phyloP scores from a whole-genome alignment of 2,797 vertebrate species.

The Tadarida brasiliensis region DNA sequence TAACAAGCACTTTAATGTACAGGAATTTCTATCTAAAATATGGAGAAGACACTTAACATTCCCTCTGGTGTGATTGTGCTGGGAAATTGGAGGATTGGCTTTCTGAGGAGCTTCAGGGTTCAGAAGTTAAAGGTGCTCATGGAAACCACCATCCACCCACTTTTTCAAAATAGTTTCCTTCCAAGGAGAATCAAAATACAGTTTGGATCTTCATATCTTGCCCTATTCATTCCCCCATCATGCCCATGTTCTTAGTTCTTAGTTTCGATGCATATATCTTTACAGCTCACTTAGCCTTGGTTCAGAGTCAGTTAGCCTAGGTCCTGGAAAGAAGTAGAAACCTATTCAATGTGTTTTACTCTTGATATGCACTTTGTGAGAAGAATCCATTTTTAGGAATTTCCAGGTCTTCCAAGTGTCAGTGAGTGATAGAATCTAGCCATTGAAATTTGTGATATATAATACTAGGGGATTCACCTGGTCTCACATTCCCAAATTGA shows the following conservation, averaged over 20 bases:
- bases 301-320: background rate
- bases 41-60: background rate
- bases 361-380: slow-evolving; percentile 19
- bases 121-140: background rate
- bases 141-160: background rate
- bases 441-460: slow-evolving; percentile 31
- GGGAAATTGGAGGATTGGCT: background rate
- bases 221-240: background rate
- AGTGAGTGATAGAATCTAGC: background rate
- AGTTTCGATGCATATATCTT: slow-evolving; percentile 41
- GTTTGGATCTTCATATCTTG: slow-evolving; percentile 19
- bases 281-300: background rate
- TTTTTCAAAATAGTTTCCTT: slow-evolving; percentile 32
- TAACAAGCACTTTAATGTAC: slow-evolving; percentile 65
- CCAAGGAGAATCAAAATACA: slow-evolving; percentile 46
- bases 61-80: background rate
- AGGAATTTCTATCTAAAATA: slow-evolving; percentile 45
- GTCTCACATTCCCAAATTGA: background rate
- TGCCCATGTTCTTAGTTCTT: background rate
- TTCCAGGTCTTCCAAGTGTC: background rate
- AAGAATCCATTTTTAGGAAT: background rate
- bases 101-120: background rate
- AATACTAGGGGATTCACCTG: background rate
- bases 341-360: slow-evolving; percentile 32
- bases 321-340: slow-evolving; percentile 32